These are phyloP conservation scores for Numida meleagris DNA, from an alignment of 2,113 vertebrate genomes.

Conservation along the genomic window DNA sequence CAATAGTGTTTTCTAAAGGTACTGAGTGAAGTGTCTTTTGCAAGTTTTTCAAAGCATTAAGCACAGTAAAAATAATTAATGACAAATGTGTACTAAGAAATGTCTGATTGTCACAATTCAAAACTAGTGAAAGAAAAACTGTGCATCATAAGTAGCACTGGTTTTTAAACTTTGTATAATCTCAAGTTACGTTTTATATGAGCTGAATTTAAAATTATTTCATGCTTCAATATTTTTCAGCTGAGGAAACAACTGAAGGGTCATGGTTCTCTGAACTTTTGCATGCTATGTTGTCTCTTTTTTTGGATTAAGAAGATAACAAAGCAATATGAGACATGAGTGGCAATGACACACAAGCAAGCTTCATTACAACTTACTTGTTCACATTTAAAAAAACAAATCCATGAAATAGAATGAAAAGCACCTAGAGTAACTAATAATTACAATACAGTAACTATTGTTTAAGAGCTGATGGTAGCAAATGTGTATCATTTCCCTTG, in stretches of 20 bases:
- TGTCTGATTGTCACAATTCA: not conserved
- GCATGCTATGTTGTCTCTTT: not conserved
- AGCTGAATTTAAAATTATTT: not conserved
- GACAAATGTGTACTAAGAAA: not conserved
- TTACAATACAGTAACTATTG: constrained; percentile 26
- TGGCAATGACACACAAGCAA: not conserved
- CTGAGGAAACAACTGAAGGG: not conserved
- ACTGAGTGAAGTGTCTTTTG: not conserved
- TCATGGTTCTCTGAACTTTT: not conserved
- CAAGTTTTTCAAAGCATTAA: not conserved
- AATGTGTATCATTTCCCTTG: not conserved
- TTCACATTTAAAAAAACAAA: not conserved
- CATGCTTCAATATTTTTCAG: not conserved
- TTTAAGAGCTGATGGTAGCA: not conserved
- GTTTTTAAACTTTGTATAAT: not conserved
- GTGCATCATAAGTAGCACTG: not conserved
- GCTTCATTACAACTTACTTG: not conserved
- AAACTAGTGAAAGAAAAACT: not conserved
- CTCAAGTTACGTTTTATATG: not conserved
- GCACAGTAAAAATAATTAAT: not conserved
- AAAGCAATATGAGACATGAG: not conserved
- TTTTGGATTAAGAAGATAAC: not conserved
- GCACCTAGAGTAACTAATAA: not conserved
- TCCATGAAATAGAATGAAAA: not conserved
- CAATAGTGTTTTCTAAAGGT: not conserved